A percentile compares a stretch with the other conserved stretches of the same genome.
Conservation (phyloP, 1,140 invertebrate genomes). For the Paramacrobiotus metropolitanus region DNA sequence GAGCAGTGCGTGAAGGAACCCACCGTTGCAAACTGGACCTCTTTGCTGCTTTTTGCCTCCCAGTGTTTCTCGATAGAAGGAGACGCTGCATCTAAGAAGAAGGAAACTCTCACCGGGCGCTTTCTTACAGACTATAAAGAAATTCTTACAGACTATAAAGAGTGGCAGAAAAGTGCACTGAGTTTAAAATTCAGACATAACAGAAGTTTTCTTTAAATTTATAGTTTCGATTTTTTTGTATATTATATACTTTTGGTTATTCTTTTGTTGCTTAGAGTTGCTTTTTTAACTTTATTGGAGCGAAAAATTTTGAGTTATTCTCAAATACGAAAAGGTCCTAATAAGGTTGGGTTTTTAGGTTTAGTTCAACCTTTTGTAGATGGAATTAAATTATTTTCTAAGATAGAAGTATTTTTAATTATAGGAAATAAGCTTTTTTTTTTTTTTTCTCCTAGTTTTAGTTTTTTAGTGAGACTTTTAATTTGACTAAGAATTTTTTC, state of each 20-base stretch:
- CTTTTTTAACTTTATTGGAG: slow-evolving; percentile 41
- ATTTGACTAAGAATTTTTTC: slow-evolving; percentile 28
- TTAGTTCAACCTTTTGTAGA: slow-evolving; percentile 38
- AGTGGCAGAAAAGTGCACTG: slow-evolving; percentile 35
- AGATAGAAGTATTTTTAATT: slow-evolving; percentile 27
- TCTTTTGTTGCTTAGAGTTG: slow-evolving; percentile 31
- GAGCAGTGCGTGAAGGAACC: no score
- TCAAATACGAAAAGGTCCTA: slow-evolving; percentile 42
- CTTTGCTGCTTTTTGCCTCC: no score
- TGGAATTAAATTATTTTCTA: slow-evolving; percentile 39
- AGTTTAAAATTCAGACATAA: slow-evolving; percentile 32
- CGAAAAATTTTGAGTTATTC: slow-evolving; percentile 39
- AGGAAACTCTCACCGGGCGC: no score
- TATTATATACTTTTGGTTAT: slow-evolving; percentile 27
- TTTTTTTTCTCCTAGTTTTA: slow-evolving; percentile 32
- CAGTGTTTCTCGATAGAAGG: no score
- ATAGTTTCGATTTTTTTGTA: slow-evolving; percentile 24
- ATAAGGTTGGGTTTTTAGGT: slow-evolving; percentile 35
- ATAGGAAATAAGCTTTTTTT: slow-evolving; percentile 28
- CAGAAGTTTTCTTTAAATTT: slow-evolving; percentile 23
- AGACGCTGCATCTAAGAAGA: no score
- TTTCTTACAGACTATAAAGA: no score
- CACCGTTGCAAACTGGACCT: no score
- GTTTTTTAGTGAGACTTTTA: slow-evolving; percentile 29
- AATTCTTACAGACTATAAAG: no score